Conservation (phyloP, 1,140 invertebrate genomes). For the Drosophila mauritiana region DNA sequence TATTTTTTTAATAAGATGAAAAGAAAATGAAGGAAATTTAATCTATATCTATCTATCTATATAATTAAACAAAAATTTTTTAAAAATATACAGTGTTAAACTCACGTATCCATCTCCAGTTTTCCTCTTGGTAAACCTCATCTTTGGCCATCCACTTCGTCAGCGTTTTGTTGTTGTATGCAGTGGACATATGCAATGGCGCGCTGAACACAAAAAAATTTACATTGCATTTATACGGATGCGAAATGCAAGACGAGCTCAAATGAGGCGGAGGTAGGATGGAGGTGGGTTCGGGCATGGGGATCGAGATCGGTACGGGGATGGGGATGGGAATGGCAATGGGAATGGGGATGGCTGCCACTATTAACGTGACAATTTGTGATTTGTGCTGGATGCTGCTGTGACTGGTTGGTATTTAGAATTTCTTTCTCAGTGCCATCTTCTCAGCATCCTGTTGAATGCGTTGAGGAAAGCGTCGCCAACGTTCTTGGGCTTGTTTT, state of each 20-base stretch:
- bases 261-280: constrained; percentile 30
- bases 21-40: too few species aligned
- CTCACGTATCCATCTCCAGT: constrained; percentile 8
- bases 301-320: background rate
- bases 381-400: constrained; percentile 70
- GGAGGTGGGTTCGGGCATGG: constrained; percentile 2
- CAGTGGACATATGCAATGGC: constrained; percentile 77
- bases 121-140: constrained; percentile 3
- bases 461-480: constrained; percentile 46
- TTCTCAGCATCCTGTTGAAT: constrained; percentile 45
- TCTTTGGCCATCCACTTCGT: constrained; percentile 16
- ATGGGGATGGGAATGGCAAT: background rate
- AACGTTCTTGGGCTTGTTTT: constrained; percentile 42
- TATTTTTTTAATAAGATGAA: too few species aligned
- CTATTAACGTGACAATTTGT: constrained; percentile 83
- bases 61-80: too few species aligned
- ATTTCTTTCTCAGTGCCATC: constrained; percentile 69
- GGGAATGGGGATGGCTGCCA: constrained; percentile 46
- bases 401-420: constrained; percentile 77
- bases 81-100: background rate
- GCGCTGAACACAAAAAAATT: constrained; percentile 78
- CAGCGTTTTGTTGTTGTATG: constrained; percentile 59
- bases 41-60: too few species aligned
- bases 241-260: constrained; percentile 64
- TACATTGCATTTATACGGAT: constrained; percentile 83